A percentile compares a stretch with the other conserved stretches of the same genome.
These are phyloP conservation scores for Gopherus flavomarginatus DNA, from an alignment of 2,113 vertebrate species.

Conservation along the genomic window DNA sequence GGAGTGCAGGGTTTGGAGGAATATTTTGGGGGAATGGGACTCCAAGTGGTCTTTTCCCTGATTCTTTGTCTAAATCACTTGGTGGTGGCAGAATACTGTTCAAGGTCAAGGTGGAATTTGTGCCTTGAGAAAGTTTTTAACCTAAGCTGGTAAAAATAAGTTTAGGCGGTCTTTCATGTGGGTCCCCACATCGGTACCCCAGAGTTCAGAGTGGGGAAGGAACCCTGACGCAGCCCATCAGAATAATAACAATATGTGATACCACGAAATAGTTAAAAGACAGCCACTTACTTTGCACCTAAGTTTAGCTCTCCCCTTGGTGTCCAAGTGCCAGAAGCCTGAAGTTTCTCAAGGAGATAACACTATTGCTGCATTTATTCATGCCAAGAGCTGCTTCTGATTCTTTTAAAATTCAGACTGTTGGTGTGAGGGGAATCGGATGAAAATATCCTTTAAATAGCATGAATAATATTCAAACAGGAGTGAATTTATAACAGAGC, in stretches of 20 bases:
- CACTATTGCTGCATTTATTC: slow-evolving; percentile 21
- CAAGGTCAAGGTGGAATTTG: too few relatives aligned
- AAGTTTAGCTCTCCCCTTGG: neutral
- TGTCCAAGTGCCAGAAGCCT: neutral
- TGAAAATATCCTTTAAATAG: neutral
- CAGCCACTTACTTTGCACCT: slow-evolving; percentile 1
- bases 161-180: too few relatives aligned
- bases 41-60: too few relatives aligned
- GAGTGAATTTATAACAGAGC: neutral
- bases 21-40: too few relatives aligned
- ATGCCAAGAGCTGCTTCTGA: neutral
- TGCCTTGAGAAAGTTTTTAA: too few relatives aligned
- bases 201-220: too few relatives aligned
- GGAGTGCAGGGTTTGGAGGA: too few relatives aligned
- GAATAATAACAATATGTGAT: slow-evolving; percentile 14
- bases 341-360: neutral
- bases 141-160: too few relatives aligned
- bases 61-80: too few relatives aligned
- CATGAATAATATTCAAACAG: neutral
- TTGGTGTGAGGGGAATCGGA: neutral
- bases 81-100: too few relatives aligned
- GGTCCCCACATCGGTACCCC: too few relatives aligned
- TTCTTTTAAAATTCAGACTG: neutral
- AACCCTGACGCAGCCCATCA: neutral
- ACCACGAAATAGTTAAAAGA: neutral